Evolutionary conservation across 92 coral and sea anemone species (phyloP).

Genomic region (Siderastrea radians): DNA sequence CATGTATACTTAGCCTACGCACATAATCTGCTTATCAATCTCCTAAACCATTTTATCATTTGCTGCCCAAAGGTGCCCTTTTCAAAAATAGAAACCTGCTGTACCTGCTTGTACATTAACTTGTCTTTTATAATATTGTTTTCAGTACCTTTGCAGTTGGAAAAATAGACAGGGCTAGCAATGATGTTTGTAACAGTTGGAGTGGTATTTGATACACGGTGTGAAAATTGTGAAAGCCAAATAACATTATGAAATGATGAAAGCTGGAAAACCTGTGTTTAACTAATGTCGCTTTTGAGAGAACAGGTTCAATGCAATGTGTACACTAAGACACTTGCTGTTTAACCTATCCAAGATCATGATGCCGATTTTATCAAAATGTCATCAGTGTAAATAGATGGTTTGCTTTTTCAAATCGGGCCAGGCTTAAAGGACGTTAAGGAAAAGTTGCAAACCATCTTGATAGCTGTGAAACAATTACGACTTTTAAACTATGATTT

Average conservation of each 20-base stretch:
- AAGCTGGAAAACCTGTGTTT: constrained; percentile 60
- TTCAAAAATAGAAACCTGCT: too few relatives aligned
- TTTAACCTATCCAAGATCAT: constrained; percentile 53
- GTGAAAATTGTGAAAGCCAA: not conserved
- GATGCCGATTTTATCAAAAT: constrained; percentile 16
- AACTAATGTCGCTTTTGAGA: constrained; percentile 28
- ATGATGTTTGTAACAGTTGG: not conserved
- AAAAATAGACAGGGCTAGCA: not conserved
- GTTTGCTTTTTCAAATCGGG: constrained; percentile 19
- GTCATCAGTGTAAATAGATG: constrained; percentile 12
- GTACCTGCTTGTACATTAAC: too few relatives aligned
- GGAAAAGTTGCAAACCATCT: constrained; percentile 70
- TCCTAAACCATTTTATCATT: too few relatives aligned
- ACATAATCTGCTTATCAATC: too few relatives aligned
- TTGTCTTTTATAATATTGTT: too few relatives aligned
- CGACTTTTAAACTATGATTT: constrained; percentile 35
- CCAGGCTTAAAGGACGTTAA: constrained; percentile 10
- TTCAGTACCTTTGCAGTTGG: not conserved
- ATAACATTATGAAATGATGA: constrained; percentile 16
- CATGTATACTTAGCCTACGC: too few relatives aligned
- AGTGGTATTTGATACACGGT: not conserved
- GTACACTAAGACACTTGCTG: constrained; percentile 58
- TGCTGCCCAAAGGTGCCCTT: too few relatives aligned
- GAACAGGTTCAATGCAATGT: constrained; percentile 52
- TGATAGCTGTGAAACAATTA: constrained; percentile 57